Conservation (phyloP, 2,888 invertebrate genomes). For the Xestia c-nigrum region DNA sequence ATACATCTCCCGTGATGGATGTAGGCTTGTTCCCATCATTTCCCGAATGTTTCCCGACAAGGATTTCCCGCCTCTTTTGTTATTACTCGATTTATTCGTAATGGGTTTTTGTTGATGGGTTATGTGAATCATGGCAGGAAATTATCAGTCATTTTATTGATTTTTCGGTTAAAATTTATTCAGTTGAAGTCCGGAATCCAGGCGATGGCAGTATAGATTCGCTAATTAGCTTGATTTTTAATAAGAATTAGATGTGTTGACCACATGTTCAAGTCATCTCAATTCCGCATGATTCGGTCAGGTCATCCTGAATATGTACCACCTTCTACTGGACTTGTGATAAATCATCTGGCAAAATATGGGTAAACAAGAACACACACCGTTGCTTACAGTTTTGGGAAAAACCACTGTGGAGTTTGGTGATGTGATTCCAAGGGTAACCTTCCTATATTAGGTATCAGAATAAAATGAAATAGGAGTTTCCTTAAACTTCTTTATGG, state of each 20-base stretch:
- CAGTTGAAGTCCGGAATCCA: not conserved
- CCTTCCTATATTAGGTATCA: too few species aligned
- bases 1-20: constrained; percentile 66
- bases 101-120: constrained; percentile 40
- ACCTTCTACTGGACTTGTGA: not conserved
- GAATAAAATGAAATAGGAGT: too few species aligned
- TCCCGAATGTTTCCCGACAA: constrained; percentile 48
- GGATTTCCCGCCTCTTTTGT: constrained; percentile 52
- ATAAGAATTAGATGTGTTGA: not conserved
- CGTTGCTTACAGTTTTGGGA: not conserved
- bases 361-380: not conserved
- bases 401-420: not conserved
- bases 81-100: constrained; percentile 53
- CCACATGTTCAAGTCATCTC: not conserved
- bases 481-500: not conserved
- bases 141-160: constrained; percentile 10
- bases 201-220: not conserved
- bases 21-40: constrained; percentile 51
- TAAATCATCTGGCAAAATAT: not conserved
- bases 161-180: not conserved
- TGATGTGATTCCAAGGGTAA: too few species aligned
- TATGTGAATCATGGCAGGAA: constrained; percentile 36
- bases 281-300: not conserved
- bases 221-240: not conserved
- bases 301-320: not conserved